A percentile compares a stretch with the other conserved stretches of the same genome.
Conservation (phyloP, 2,888 invertebrate genomes). For the Psylliodes chrysocephalus region DNA sequence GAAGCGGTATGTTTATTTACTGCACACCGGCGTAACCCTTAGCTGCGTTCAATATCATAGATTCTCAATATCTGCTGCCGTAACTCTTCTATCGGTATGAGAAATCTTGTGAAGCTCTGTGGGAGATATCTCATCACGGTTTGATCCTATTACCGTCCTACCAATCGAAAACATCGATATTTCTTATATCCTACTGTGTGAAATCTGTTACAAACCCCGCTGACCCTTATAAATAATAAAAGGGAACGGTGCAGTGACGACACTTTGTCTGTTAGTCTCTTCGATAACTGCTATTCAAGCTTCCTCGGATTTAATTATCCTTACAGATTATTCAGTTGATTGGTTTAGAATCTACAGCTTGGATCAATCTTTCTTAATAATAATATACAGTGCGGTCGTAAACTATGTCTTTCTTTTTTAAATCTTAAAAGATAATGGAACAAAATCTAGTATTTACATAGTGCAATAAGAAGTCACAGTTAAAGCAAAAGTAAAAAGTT, state of each 20-base stretch:
- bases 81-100: constrained; percentile 18
- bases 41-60: not conserved
- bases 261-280: no score
- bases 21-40: not conserved
- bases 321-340: no score
- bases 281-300: no score
- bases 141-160: constrained; percentile 41
- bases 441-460: no score
- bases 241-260: not conserved
- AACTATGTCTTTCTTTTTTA: no score
- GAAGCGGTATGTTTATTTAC: not conserved
- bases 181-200: constrained; percentile 45
- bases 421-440: no score
- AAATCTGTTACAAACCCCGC: constrained; percentile 32
- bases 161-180: constrained; percentile 47
- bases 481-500: no score
- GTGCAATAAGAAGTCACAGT: no score
- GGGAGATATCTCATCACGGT: constrained; percentile 43
- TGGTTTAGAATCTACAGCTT: no score
- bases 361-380: no score
- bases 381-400: no score
- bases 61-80: not conserved
- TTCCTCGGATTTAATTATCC: no score
- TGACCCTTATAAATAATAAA: constrained; percentile 25
- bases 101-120: constrained; percentile 35